Evolutionary conservation across 2,888 invertebrate species (phyloP), one percentile per base, ranked within the genome.

Genomic region (Dione juno): DNA sequence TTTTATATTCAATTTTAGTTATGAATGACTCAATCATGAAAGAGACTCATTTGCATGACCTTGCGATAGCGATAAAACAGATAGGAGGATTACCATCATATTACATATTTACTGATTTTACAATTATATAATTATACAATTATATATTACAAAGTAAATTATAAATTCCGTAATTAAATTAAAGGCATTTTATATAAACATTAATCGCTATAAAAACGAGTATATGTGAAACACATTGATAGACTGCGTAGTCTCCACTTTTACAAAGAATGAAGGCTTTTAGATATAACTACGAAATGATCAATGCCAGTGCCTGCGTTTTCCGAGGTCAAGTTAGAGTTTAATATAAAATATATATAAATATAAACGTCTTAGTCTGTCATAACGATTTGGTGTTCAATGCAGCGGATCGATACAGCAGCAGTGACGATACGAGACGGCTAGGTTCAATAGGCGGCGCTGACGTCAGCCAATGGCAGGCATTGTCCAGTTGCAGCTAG

Each of bases 351-450:
- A 75, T 66, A 77, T 70, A 72, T 72, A 70, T 28, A 28, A n/a
- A n/a, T 28, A 28, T 28, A 28, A 75, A 78, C 70, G 54, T 59
- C 68, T 67, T 71, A 65, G 67, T 66, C 69, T 74, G 65, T 70
- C 70, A 73, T 66, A 77, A 78, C 76, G 79, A 80, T 81, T 80
- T 81, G 78, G 80, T 84, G 82, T 81, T 82, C 80, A 83, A 83
- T 90, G 89, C 88, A 91, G 75, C 78, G 84, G 92, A 92, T 92
- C 93, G 84, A 93, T 93, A 90, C 81, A 84, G 82, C 81, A 84
- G 85, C 77, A 78, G 73, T 67, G 81, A 82, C 86, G 79, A 83
- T 82, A 86, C n/a, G 84, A 86, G 84, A 82, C 84, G 83, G 80
- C 79, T 83, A 84, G 83, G 85, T 84, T 84, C 85, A 84, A 86